Evolutionary conservation across 1,140 invertebrate genomes (phyloP).

Genomic region (Drosophila repletoides): DNA sequence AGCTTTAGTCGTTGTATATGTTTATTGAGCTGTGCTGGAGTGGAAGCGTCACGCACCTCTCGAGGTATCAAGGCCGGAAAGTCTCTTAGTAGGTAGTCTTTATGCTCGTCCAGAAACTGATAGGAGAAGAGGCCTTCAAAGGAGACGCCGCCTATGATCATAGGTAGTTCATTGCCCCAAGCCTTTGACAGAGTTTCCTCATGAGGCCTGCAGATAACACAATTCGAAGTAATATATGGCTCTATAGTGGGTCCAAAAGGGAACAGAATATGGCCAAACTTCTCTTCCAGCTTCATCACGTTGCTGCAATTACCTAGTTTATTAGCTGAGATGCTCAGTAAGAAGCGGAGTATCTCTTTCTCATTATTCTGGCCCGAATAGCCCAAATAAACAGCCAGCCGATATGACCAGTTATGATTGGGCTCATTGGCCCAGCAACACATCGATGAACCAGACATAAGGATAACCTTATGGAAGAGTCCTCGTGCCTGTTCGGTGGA

Average conservation of each 20-base stretch:
- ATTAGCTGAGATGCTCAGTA: constrained; percentile 48
- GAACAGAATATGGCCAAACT: constrained; percentile 39
- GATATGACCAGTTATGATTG: constrained; percentile 34
- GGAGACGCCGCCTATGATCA: constrained; percentile 78
- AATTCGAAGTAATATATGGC: constrained; percentile 58
- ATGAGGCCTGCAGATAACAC: constrained; percentile 63
- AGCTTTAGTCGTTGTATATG: constrained; percentile 44
- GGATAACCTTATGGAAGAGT: constrained; percentile 85
- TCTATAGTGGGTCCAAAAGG: constrained; percentile 81
- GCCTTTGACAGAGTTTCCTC: constrained; percentile 57
- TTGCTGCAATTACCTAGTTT: constrained; percentile 14
- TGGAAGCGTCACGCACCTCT: constrained; percentile 18
- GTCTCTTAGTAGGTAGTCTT: constrained; percentile 42
- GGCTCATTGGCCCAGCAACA: constrained; percentile 63
- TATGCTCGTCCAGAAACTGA: constrained; percentile 32
- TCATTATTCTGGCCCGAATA: constrained; percentile 73
- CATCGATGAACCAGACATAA: constrained; percentile 84
- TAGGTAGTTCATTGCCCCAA: constrained; percentile 80
- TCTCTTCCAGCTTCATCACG: constrained; percentile 35
- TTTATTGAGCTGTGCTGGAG: constrained; percentile 30
- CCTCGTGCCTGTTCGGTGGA: constrained; percentile 77
- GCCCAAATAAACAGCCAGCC: constrained; percentile 53
- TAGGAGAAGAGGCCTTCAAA: constrained; percentile 77
- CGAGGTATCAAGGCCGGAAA: constrained; percentile 47
- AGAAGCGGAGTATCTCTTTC: constrained; percentile 68